Base-by-base conservation (phyloP, 2,888 invertebrate species). In the Leptopilina myrica region DNA sequence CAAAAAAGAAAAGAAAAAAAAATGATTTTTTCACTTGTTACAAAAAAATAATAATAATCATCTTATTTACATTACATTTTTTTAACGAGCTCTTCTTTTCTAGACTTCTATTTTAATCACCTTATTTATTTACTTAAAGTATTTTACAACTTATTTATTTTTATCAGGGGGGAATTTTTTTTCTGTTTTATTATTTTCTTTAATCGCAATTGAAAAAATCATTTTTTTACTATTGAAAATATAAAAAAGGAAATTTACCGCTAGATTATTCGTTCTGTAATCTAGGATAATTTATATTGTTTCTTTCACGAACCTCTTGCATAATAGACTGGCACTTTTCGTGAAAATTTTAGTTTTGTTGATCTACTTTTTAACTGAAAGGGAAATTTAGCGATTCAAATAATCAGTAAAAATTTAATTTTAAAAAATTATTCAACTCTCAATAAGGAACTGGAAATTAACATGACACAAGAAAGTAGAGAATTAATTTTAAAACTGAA, bases 201-300 rank as follows among this genome's bases (percentile, higher is more conserved):
- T 8, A 69, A 69, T 53, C 26, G 26, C 6, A 40, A 8, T 11
- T 56, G 73, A 73, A 53, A 53, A 53, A n/a, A 73, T 8, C 7
- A 43, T 43, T 3, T 56, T 56, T 73, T 6, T 7, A 40, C 8
- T 56, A 56, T 56, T 5, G 15, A 14, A 20, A 33, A 33, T 3
- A 2, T 0, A 40, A 20, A 11, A 73, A 9, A 15, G 56, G n/a
- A n/a, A 56, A n/a, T 5, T 33, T 33, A 33, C 33, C 3, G 33
- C 33, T 59, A n/a, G 15, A 56, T 73, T 65, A 65, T 65, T 53
- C 26, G 26, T 69, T 53, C 12, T 53, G 7, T 8, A 69, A 26
- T 69, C 33, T 33, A 33, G 33, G 33, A 69, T 69, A 15, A 14
- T 46, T 8, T 20, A 69, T 69, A 26, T n/a, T 49, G 8, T 69